phyloP scores from a whole-genome alignment of 2,888 invertebrate species.

The Dicycla oo region DNA sequence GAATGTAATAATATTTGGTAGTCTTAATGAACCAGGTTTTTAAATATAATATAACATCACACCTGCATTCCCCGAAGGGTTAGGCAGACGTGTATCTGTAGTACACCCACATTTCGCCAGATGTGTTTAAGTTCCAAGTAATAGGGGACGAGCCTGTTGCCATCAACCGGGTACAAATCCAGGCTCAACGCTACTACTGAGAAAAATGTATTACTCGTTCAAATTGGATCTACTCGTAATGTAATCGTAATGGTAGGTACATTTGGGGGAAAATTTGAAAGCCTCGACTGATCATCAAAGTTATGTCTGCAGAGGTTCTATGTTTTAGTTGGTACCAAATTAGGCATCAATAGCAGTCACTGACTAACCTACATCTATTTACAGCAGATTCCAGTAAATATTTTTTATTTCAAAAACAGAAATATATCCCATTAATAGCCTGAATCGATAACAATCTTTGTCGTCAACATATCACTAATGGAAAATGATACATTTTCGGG shows the following conservation, averaged over 20 bases:
- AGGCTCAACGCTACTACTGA: not conserved
- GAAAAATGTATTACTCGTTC: not conserved
- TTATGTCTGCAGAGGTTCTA: not conserved
- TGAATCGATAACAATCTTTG: not conserved
- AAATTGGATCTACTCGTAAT: not conserved
- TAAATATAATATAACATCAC: too few species aligned
- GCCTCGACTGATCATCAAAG: not conserved
- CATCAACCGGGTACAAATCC: not conserved
- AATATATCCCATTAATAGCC: not conserved
- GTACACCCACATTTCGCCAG: not conserved
- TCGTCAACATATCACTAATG: too few species aligned
- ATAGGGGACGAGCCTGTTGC: not conserved
- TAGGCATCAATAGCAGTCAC: not conserved
- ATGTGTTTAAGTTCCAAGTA: not conserved
- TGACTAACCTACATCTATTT: constrained; percentile 3
- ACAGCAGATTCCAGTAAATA: too few species aligned
- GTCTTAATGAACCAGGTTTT: too few species aligned
- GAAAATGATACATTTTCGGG: not conserved
- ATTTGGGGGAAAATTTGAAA: not conserved
- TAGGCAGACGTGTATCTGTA: not conserved
- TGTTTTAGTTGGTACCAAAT: not conserved
- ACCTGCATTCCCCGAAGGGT: too few species aligned
- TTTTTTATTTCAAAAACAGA: not conserved
- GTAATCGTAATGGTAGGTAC: too few species aligned
- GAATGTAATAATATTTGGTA: too few species aligned